Base-by-base conservation (phyloP, 2,888 invertebrate genomes). In the Tiliacea aurago region DNA sequence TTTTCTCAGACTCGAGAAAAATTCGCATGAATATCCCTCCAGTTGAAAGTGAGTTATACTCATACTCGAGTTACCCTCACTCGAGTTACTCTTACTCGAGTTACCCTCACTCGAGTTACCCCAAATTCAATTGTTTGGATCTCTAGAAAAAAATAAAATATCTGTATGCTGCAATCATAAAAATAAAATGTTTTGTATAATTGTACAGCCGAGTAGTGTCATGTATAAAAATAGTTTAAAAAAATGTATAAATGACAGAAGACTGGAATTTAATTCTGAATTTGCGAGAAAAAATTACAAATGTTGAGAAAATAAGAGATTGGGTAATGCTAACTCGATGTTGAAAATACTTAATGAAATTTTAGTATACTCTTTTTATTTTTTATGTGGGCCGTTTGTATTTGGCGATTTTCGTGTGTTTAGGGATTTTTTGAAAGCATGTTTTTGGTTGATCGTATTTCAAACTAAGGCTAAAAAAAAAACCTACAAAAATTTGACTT, bases 211-310 rank as follows among this genome's bases (percentile, higher is more conserved):
- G 64, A 28, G 33, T 85, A 76, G 65, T 71, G 45, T 70, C 80
- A 73, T 84, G 84, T 81, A 81, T 62, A 84, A 84, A 73, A 66
- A 69, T 73, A 80, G 72, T 49, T 55, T 51, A 67, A 84, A 80
- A 71, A 84, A 69, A 84, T 83, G 79, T 80, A 80, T 68, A 75
- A 74, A 64, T 70, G 63, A 51, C 76, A 81, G 84, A 81, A 81
- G 84, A 84, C 84, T 81, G 85, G 82, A 78, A 63, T 70, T 59
- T 45, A 71, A 81, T 81, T 75, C 85, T 76, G 84, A 74, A 75
- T 49, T 67, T 81, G 81, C 81, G 84, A 76, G 76, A 76, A 80
- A 56, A 73, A 67, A 66, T 33, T 65, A 74, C 65, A 70, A 63
- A 59, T 61, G 47, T 74, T 64, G 84, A 51, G 71, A 62, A 59